Evolutionary conservation across 2,797 vertebrate genomes (phyloP).

Genomic region (Zalophus californianus): DNA sequence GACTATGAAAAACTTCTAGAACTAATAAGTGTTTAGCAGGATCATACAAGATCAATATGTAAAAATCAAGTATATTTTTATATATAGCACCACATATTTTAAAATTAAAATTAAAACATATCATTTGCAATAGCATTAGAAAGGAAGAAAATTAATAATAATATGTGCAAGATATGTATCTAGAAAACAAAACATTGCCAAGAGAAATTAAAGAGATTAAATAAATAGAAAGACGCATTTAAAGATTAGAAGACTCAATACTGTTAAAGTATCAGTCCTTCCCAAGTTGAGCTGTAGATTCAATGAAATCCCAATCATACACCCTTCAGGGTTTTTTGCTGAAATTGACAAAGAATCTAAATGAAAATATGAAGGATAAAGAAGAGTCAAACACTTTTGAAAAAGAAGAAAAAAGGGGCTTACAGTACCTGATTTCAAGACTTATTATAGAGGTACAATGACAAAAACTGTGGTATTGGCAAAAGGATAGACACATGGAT

Average conservation of each 20-base stretch:
- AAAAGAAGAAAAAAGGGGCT: not conserved
- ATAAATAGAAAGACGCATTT: not conserved
- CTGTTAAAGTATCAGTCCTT: not conserved
- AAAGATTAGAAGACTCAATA: not conserved
- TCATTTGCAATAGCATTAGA: not conserved
- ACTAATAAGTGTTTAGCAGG: not conserved
- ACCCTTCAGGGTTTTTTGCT: not conserved
- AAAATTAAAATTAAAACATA: not conserved
- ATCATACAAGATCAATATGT: not conserved
- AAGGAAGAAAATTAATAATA: not conserved
- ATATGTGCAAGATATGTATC: not conserved
- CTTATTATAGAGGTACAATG: not conserved
- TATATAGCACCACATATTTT: not conserved
- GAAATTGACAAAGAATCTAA: not conserved
- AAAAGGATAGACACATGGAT: not conserved
- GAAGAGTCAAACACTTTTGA: not conserved
- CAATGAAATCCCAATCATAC: not conserved
- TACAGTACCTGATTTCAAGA: not conserved
- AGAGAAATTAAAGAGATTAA: not conserved
- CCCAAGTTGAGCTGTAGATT: not conserved
- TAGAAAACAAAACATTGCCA: not conserved
- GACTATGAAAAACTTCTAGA: not conserved
- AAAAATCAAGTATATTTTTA: not conserved
- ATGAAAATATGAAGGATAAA: not conserved
- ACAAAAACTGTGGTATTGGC: not conserved